A percentile compares a stretch with the other conserved stretches of the same genome.
Evolutionary conservation across 2,113 vertebrate genomes (phyloP).

Genomic region (Peucedramus taeniatus): DNA sequence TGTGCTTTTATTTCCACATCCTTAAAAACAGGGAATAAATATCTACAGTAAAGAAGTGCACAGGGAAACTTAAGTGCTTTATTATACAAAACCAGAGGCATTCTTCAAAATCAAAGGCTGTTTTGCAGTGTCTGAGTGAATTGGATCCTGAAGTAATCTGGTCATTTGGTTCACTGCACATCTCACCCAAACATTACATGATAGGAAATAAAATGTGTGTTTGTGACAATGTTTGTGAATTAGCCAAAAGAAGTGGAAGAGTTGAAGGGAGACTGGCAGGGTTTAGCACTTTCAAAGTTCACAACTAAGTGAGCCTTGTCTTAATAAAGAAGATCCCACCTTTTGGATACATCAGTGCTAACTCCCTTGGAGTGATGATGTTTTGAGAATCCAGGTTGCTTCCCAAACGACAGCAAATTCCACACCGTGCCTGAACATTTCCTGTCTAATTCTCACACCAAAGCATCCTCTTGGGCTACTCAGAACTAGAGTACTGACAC

Average conservation of each 20-base stretch:
- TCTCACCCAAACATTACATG: not conserved
- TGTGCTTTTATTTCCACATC: not conserved
- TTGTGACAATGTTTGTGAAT: not conserved
- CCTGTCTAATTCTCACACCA: not conserved
- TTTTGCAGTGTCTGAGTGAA: not conserved
- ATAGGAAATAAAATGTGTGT: not conserved
- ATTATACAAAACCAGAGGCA: conserved; percentile 4
- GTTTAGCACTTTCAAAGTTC: not conserved
- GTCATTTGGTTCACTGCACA: not conserved
- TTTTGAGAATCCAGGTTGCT: not conserved
- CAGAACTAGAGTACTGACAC: not conserved
- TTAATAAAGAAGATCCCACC: not conserved
- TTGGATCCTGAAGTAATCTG: not conserved
- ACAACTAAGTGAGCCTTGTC: not conserved
- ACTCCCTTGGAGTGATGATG: not conserved
- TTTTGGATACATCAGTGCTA: not conserved
- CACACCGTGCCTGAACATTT: not conserved
- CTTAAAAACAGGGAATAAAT: not conserved
- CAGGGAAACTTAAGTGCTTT: not conserved
- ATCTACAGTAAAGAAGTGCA: not conserved
- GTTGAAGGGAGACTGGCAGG: not conserved
- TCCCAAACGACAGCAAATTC: not conserved
- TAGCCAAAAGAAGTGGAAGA: not conserved
- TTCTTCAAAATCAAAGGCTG: not conserved
- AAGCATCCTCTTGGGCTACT: not conserved